Base-by-base conservation (phyloP, 2,113 vertebrate genomes). In the Conger conger region DNA sequence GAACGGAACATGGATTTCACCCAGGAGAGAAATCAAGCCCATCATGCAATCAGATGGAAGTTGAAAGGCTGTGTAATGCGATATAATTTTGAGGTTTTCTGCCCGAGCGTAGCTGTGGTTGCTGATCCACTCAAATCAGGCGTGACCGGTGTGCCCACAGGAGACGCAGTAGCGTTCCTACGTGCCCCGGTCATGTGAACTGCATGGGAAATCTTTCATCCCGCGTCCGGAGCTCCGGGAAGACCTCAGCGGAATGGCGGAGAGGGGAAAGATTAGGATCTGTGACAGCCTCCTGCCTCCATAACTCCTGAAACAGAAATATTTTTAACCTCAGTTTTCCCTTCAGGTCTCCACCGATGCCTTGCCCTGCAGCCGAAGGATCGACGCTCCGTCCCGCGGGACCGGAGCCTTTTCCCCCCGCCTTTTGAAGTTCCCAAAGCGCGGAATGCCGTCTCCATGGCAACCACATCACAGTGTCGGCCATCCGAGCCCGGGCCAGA, bases 391-490 rank as follows among this genome's bases (percentile, higher is more conserved):
- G 78, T 18, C 23, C 57, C 23, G 0, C 8, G 57, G 57, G 57
- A 27, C 57, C 23, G 23, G 23, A 8, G 20, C 18, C 57, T 38
- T 38, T 40, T 20, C 78, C 9, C 68, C 27, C 33, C 18, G 76
- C 36, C 15, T 83, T 87, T 36, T 76, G 82, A 83, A 73, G 57
- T 27, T 82, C 35, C 63, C 82, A 35, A 78, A 73, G 80, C 84
- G 35, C 68, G 30, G 37, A 81, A 1, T 3, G 63, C 37, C 50
- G 76, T 86, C 53, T 35, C 60, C n/a, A 1, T 73, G 76, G 78
- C 33, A 30, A 87, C 79, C 83, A 45, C 79, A 84, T 84, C 83
- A 76, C 57, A 82, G 50, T 27, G 30, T 81, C 82, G 83, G 83
- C 81, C 79, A 50, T 37, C 23, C 73, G 37, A 76, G 57, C 80